phyloP scores from a whole-genome alignment of 2,113 vertebrate species.

The Charina bottae region DNA sequence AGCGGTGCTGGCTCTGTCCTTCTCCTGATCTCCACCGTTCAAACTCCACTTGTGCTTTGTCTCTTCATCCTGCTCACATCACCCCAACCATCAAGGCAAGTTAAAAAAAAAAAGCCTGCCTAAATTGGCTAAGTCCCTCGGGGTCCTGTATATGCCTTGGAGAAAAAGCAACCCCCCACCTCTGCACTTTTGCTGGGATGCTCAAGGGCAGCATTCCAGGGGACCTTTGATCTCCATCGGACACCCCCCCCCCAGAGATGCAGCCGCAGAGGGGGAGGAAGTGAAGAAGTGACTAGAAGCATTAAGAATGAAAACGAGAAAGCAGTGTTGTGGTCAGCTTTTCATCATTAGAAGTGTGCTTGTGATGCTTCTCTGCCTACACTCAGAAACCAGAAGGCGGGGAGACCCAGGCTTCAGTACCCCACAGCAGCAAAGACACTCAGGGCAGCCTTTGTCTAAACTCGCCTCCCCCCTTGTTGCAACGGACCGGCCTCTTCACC shows the following conservation, averaged over 20 bases:
- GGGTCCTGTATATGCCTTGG: background rate
- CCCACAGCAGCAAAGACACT: background rate
- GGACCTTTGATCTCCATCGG: background rate
- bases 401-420: too few species aligned
- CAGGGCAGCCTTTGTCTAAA: background rate
- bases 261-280: background rate
- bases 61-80: background rate
- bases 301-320: background rate
- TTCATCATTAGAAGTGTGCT: background rate
- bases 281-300: background rate
- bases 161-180: background rate
- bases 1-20: too few species aligned
- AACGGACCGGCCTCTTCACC: background rate
- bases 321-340: background rate
- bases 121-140: background rate
- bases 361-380: background rate
- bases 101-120: background rate
- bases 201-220: background rate
- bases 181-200: background rate
- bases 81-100: background rate
- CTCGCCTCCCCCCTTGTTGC: too few species aligned
- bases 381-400: background rate
- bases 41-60: background rate
- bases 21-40: background rate
- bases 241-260: too few species aligned